Percentiles rank a stretch among this genome's conserved stretches.
Conservation (phyloP, 1,140 invertebrate species). For the Manduca sexta region DNA sequence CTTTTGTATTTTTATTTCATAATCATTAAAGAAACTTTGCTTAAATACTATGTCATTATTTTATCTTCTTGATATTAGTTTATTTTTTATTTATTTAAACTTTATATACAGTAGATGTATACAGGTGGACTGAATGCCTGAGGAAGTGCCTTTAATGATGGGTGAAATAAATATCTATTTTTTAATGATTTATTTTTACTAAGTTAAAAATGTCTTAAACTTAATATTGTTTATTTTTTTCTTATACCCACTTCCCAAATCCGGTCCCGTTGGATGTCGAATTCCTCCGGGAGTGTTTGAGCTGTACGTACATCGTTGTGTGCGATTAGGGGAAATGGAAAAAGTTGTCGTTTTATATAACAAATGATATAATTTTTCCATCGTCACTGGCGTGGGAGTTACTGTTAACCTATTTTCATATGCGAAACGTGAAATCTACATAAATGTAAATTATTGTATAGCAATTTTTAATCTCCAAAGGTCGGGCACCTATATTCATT, state of each 20-base stretch:
- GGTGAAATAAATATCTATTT: too few species aligned
- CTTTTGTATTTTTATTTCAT: too few species aligned
- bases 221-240: too few species aligned
- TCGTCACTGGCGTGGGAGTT: slow-evolving; percentile 15
- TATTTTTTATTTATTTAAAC: too few species aligned
- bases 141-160: too few species aligned
- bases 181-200: too few species aligned
- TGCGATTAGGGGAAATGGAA: slow-evolving; percentile 42
- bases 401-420: slow-evolving; percentile 11
- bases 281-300: slow-evolving; percentile 28
- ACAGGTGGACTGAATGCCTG: too few species aligned
- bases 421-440: slow-evolving; percentile 7
- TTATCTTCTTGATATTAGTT: too few species aligned
- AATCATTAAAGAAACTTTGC: too few species aligned
- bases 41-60: too few species aligned
- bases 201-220: too few species aligned
- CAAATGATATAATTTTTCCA: slow-evolving; percentile 29
- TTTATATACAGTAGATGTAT: too few species aligned
- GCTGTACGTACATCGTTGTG: slow-evolving; percentile 26
- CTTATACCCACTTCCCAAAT: background rate
- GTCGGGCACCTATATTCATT: background rate
- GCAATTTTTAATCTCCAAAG: slow-evolving; percentile 3
- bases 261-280: slow-evolving; percentile 18
- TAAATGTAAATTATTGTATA: slow-evolving; percentile 2
- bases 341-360: slow-evolving; percentile 36